phyloP scores from a whole-genome alignment of 2,797 vertebrate species.

The Hapalemur alaotrensis region DNA sequence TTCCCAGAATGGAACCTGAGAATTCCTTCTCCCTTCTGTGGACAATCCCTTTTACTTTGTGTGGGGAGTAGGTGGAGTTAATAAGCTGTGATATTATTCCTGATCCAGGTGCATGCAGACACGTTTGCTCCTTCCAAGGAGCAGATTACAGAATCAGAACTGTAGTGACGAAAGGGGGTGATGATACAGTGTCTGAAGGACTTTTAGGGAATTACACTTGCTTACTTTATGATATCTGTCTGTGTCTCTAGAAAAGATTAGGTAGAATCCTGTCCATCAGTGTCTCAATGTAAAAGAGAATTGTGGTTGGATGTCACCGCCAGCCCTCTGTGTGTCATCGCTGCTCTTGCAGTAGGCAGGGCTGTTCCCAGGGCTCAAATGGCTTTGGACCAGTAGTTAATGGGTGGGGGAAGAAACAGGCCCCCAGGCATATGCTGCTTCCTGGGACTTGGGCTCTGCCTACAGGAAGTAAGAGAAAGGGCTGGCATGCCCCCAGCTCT shows the following conservation, averaged over 20 bases:
- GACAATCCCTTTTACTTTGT: background rate
- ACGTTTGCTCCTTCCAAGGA: background rate
- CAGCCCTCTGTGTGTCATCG: background rate
- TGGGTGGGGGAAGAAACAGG: background rate
- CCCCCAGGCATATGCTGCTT: background rate
- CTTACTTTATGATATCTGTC: background rate
- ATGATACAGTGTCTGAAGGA: background rate
- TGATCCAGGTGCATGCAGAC: background rate
- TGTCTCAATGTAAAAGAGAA: background rate
- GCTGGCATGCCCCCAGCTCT: rapidly evolving
- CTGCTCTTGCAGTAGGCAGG: background rate
- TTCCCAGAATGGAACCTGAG: background rate
- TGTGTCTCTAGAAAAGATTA: background rate
- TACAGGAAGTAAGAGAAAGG: background rate
- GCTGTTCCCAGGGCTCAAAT: background rate
- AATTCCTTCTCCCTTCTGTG: background rate
- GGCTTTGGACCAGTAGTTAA: background rate
- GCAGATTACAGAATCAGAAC: background rate
- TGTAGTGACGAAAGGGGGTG: background rate
- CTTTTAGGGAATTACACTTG: background rate
- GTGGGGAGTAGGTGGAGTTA: background rate
- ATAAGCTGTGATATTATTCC: background rate
- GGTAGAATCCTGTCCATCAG: background rate
- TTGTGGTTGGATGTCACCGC: background rate
- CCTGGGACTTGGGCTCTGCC: background rate